Evolutionary conservation across 1,140 invertebrate species (phyloP), one percentile per base, ranked within the genome.

Genomic region (Atta cephalotes): DNA sequence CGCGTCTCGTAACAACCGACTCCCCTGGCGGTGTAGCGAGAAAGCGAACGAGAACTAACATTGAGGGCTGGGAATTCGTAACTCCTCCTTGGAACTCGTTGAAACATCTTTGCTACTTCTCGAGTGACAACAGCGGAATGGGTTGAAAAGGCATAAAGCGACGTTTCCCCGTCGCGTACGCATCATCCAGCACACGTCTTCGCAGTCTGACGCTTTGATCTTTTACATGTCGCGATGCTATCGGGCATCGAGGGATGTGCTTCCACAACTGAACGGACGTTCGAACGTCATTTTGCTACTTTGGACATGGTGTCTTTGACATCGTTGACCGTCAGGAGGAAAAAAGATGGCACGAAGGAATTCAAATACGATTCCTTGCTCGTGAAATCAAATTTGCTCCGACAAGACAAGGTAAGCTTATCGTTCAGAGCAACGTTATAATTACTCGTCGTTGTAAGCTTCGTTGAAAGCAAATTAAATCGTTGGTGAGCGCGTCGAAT

Each of bases 31-130:
- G 51, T 78, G 21, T n/a, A 85, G 79, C 49, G 78, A 63, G 72
- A 86, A 81, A 86, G 66, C 78, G 35, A 89, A 63, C 85, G 56
- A 87, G 60, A 81, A 86, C 76, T 80, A 88, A 86, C 89, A 71
- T 39, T 35, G 31, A 2, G 58, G 4, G 53, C 45, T 53, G 0
- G 63, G 18, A 66, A 76, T 89, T 91, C 81, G 88, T 91, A 91
- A 91, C 89, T 91, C 87, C 89, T 91, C 87, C 53, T 63, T 82
- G 74, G 78, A 91, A 90, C 89, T 91, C 89, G 89, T 91, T 91
- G 82, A 76, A 87, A 91, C 90, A 84, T 91, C 87, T 90, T 91
- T 78, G 84, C 87, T 89, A 81, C 80, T 87, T 89, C 80, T 74
- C 80, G 68, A 70, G 79, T 87, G 89, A 89, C 89, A 89, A 90